Percentiles rank a stretch among this genome's conserved stretches.
These are phyloP conservation scores for Geotrypetes seraphini DNA, from an alignment of 2,797 vertebrate genomes.

Conservation along the genomic window DNA sequence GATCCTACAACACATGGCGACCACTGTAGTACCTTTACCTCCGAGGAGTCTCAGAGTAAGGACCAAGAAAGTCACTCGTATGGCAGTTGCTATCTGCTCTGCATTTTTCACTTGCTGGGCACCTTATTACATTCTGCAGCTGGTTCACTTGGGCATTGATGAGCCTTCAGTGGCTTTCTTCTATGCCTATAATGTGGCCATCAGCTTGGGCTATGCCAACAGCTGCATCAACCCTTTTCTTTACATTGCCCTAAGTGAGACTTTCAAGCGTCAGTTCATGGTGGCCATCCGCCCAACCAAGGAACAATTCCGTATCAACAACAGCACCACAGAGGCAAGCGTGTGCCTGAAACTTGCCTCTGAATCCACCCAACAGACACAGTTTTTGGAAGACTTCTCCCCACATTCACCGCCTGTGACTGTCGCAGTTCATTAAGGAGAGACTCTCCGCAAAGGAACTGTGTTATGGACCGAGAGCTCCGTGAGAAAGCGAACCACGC, in stretches of 20 bases:
- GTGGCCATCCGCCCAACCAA: conserved; percentile 49
- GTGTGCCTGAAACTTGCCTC: conserved; percentile 51
- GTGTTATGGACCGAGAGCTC: too few species aligned
- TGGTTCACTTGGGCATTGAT: conserved; percentile 63
- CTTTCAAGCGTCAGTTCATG: conserved; percentile 67
- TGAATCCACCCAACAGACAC: conserved; percentile 47
- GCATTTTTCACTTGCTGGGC: conserved; percentile 78
- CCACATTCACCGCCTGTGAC: conserved; percentile 37
- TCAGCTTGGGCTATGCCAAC: conserved; percentile 76
- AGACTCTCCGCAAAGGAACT: too few species aligned
- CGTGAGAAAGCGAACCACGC: too few species aligned
- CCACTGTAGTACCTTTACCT: conserved; percentile 64
- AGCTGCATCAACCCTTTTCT: conserved; percentile 80
- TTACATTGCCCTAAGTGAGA: conserved; percentile 68
- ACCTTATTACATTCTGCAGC: conserved; percentile 74
- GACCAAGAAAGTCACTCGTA: conserved; percentile 68
- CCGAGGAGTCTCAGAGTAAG: conserved; percentile 58
- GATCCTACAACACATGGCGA: conserved; percentile 76
- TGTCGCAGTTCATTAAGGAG: conserved; percentile 44
- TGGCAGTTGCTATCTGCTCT: conserved; percentile 74
- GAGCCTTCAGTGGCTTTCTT: conserved; percentile 62
- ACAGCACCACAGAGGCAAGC: conserved; percentile 48
- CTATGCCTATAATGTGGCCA: conserved; percentile 71
- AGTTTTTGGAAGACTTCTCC: conserved; percentile 44
- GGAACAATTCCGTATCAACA: conserved; percentile 46